A percentile compares a stretch with the other conserved stretches of the same genome.
These are phyloP conservation scores for Nothocercus nigrocapillus DNA, from an alignment of 2,113 vertebrate species.

Conservation along the genomic window DNA sequence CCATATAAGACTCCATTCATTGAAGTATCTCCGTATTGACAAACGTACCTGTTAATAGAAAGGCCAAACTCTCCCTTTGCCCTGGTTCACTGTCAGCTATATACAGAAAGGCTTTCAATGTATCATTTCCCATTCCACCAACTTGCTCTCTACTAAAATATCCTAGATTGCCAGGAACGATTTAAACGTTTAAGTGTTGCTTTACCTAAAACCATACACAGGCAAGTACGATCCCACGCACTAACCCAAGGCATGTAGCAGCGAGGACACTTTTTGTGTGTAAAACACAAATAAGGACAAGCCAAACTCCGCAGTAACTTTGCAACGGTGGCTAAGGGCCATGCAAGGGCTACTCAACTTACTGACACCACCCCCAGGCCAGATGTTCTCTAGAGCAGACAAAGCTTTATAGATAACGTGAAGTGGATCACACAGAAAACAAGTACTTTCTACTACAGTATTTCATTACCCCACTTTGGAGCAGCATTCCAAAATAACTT, in stretches of 20 bases:
- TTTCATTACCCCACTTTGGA: background rate
- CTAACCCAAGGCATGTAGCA: background rate
- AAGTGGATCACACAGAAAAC: background rate
- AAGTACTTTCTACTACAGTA: background rate
- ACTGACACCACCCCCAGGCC: accelerated
- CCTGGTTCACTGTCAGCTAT: background rate
- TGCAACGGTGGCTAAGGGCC: background rate
- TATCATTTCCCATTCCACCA: background rate
- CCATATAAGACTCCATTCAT: background rate
- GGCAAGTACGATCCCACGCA: background rate
- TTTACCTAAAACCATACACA: background rate
- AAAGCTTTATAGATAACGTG: background rate
- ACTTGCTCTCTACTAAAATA: background rate
- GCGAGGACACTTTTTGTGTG: accelerated
- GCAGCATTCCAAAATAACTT: background rate
- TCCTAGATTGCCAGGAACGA: background rate
- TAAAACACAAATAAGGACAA: background rate
- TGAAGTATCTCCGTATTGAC: background rate
- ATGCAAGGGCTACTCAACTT: background rate
- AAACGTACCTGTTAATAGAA: background rate
- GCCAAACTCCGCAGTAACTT: background rate
- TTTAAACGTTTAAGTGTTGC: background rate
- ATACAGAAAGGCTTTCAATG: background rate
- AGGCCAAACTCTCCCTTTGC: background rate
- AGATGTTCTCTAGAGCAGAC: background rate